Percentiles rank a stretch among this genome's conserved stretches.
These are phyloP conservation scores for Phenganax marumi DNA, from an alignment of 92 coral and sea anemone genomes.

Conservation along the genomic window DNA sequence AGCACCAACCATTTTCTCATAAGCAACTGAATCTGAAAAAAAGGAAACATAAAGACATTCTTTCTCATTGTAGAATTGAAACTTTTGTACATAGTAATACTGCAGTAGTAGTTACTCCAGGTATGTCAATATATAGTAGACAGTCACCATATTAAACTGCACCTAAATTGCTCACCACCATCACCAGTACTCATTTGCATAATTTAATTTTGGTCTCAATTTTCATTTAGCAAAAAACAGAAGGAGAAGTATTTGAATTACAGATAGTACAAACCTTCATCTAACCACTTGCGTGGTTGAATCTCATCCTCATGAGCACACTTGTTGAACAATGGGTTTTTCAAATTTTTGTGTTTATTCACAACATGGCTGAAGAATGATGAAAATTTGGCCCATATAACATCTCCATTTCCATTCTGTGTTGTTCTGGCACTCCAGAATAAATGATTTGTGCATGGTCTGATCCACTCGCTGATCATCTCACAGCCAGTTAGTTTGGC, in stretches of 20 bases:
- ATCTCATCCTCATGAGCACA: conserved; percentile 12
- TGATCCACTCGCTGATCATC: neutral
- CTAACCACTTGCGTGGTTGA: conserved; percentile 20
- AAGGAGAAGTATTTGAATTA: no score
- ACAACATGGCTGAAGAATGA: conserved; percentile 28
- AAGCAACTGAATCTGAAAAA: conserved; percentile 13
- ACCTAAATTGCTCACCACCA: no score
- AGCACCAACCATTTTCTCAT: neutral
- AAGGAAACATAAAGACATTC: no score
- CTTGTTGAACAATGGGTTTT: conserved; percentile 5
- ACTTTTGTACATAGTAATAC: no score
- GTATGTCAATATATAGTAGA: no score
- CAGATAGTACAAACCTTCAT: no score
- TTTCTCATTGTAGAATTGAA: no score
- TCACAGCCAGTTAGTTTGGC: neutral
- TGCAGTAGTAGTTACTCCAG: no score
- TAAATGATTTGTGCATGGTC: conserved; percentile 1
- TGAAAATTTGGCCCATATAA: conserved; percentile 25
- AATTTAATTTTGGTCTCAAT: no score
- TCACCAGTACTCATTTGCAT: no score
- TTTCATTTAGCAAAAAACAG: no score
- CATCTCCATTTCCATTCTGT: conserved; percentile 2
- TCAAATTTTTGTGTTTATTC: neutral
- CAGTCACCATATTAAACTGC: no score
- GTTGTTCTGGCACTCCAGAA: conserved; percentile 11